Percentiles rank a stretch among this genome's conserved stretches.
These are phyloP conservation scores for Drosophila longiperda DNA, from an alignment of 2,888 invertebrate genomes.

Conservation along the genomic window DNA sequence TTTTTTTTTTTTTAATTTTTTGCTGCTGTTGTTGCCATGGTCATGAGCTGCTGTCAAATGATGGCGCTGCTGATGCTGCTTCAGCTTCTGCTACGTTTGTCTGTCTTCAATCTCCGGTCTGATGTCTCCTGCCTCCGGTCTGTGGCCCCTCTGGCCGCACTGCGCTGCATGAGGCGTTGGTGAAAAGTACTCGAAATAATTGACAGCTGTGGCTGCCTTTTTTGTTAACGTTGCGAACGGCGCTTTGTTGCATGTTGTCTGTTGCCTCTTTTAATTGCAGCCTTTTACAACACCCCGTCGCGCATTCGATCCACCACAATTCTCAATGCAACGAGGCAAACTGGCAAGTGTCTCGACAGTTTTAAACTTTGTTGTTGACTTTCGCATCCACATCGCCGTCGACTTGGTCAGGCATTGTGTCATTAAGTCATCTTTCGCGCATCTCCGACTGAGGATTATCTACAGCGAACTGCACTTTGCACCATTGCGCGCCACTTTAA, in stretches of 20 bases:
- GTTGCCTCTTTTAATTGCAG: conserved; percentile 77
- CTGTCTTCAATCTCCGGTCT: conserved; percentile 38
- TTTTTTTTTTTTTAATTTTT: conserved; percentile 18
- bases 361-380: conserved; percentile 60
- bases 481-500: conserved; percentile 47
- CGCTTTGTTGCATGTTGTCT: conserved; percentile 56
- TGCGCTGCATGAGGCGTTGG: conserved; percentile 81
- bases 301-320: conserved; percentile 38
- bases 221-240: conserved; percentile 67
- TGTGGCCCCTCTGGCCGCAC: conserved; percentile 17
- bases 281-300: conserved; percentile 74
- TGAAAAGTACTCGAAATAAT: conserved; percentile 82
- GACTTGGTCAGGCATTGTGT: conserved; percentile 54
- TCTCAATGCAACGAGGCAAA: conserved; percentile 18
- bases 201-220: conserved; percentile 82
- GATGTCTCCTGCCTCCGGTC: conserved; percentile 18
- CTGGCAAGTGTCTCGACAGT: conserved; percentile 15
- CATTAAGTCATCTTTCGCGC: conserved; percentile 57
- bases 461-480: conserved; percentile 23
- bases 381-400: conserved; percentile 30
- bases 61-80: conserved; percentile 32
- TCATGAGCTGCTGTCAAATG: conserved; percentile 61
- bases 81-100: conserved; percentile 11
- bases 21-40: conserved; percentile 33
- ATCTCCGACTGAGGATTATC: conserved; percentile 53